phyloP scores from a whole-genome alignment of 1,140 invertebrate genomes.

The Lerema accius region DNA sequence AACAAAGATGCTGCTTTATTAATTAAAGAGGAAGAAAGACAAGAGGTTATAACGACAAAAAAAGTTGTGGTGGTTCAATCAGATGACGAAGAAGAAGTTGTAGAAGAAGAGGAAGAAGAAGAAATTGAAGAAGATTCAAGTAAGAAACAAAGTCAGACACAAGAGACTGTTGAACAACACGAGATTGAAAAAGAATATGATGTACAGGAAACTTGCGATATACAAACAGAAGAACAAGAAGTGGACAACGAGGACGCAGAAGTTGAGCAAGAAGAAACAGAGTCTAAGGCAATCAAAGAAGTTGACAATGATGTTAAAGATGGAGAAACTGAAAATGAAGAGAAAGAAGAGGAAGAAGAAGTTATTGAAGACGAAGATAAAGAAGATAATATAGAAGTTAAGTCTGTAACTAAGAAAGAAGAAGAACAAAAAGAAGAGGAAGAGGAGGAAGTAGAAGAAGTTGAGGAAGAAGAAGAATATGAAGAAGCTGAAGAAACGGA shows the following conservation, averaged over 20 bases:
- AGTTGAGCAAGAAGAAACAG: slow-evolving; percentile 38
- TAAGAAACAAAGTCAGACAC: slow-evolving; percentile 28
- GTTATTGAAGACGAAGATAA: slow-evolving; percentile 33
- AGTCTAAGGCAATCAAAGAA: slow-evolving; percentile 35
- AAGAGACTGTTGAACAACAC: slow-evolving; percentile 32
- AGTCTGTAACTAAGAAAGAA: slow-evolving; percentile 34
- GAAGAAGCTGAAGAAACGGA: slow-evolving; percentile 48
- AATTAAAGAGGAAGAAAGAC: slow-evolving; percentile 45
- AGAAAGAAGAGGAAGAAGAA: slow-evolving; percentile 33
- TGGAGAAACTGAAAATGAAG: slow-evolving; percentile 33
- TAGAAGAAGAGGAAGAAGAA: slow-evolving; percentile 45
- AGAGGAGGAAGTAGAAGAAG: slow-evolving; percentile 39
- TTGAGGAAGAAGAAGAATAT: slow-evolving; percentile 40
- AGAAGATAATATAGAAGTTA: slow-evolving; percentile 29
- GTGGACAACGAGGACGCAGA: slow-evolving; percentile 45
- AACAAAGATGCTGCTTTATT: slow-evolving; percentile 39
- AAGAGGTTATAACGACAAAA: slow-evolving; percentile 47
- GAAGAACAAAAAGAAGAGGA: slow-evolving; percentile 43
- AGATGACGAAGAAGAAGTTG: slow-evolving; percentile 51
- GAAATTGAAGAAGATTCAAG: slow-evolving; percentile 39
- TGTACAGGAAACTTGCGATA: slow-evolving; percentile 38
- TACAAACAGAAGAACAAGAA: slow-evolving; percentile 47
- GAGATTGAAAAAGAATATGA: slow-evolving; percentile 31
- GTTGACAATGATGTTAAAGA: slow-evolving; percentile 31
- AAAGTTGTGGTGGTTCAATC: slow-evolving; percentile 48